Percentiles rank a stretch among this genome's conserved stretches.
These are phyloP conservation scores for Drosophila nannoptera DNA, from an alignment of 1,140 invertebrate genomes.

Conservation along the genomic window DNA sequence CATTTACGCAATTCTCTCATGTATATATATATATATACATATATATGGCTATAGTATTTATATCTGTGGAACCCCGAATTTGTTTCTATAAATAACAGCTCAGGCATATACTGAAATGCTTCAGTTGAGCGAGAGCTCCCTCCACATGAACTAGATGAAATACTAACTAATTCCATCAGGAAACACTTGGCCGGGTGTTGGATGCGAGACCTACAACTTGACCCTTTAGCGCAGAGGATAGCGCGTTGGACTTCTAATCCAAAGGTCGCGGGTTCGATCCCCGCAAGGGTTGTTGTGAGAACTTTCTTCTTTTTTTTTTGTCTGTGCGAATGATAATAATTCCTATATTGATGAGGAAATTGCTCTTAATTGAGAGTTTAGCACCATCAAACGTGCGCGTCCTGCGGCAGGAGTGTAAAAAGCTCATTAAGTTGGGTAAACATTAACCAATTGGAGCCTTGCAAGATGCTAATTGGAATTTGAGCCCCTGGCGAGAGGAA, in stretches of 20 bases:
- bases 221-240: slow-evolving; percentile 82
- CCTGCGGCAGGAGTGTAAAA: slow-evolving; percentile 18
- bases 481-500: slow-evolving; percentile 23
- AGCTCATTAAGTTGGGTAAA: slow-evolving; percentile 64
- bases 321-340: neutral
- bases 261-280: slow-evolving; percentile 84
- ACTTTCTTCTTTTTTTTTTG: slow-evolving; percentile 9
- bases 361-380: no score
- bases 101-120: no score
- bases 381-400: no score
- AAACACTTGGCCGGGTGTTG: slow-evolving; percentile 12
- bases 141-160: neutral
- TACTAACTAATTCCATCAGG: neutral
- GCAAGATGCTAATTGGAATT: slow-evolving; percentile 61
- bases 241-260: slow-evolving; percentile 84
- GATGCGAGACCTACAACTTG: neutral
- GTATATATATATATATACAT: neutral
- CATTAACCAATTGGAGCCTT: slow-evolving; percentile 26
- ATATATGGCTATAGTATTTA: neutral
- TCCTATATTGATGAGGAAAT: no score
- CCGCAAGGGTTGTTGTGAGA: slow-evolving; percentile 82
- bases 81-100: slow-evolving; percentile 55
- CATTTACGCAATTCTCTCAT: neutral
- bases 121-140: no score
- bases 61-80: neutral